Percentiles rank a stretch among this genome's conserved stretches.
Conservation (phyloP, 2,113 vertebrate species). For the Picathartes gymnocephalus region DNA sequence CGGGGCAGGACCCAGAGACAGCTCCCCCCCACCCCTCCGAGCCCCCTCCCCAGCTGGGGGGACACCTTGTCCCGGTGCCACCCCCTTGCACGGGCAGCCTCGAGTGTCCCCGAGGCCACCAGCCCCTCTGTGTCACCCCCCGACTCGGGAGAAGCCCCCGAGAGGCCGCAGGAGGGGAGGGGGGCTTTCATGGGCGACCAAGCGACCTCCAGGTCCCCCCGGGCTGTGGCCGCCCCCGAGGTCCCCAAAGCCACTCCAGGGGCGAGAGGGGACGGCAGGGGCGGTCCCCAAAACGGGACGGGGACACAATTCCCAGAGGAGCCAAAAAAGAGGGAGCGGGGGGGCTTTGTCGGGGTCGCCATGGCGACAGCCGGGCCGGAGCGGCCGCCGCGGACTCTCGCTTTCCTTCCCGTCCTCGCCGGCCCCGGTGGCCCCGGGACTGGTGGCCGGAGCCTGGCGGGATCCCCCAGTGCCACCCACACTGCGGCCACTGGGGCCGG, state of each 20-base stretch:
- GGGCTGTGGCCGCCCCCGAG: not conserved
- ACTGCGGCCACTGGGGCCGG: accelerated
- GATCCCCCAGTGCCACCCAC: not conserved
- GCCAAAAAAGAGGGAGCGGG: conserved; percentile 85
- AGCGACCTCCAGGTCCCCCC: accelerated
- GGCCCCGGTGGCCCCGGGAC: not conserved
- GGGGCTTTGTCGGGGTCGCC: conserved; percentile 89
- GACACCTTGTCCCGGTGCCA: not conserved
- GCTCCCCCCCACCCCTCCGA: not conserved
- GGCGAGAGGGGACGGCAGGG: conserved; percentile 54
- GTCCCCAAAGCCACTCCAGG: not conserved
- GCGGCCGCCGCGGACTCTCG: conserved; percentile 60
- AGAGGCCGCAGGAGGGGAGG: not conserved
- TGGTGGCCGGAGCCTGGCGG: not conserved
- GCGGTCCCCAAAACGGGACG: not conserved
- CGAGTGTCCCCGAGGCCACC: not conserved
- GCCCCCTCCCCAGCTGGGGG: not conserved
- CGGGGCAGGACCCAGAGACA: not conserved
- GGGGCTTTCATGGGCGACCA: accelerated
- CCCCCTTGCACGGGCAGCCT: accelerated
- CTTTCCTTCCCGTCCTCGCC: conserved; percentile 64
- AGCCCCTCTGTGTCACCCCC: not conserved
- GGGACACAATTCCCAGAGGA: conserved; percentile 42
- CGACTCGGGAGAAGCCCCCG: not conserved
- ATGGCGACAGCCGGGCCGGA: conserved; percentile 82